Percentiles rank a stretch among this genome's conserved stretches.
Conservation (phyloP, 1,140 invertebrate species). For the Capitella teleta region DNA sequence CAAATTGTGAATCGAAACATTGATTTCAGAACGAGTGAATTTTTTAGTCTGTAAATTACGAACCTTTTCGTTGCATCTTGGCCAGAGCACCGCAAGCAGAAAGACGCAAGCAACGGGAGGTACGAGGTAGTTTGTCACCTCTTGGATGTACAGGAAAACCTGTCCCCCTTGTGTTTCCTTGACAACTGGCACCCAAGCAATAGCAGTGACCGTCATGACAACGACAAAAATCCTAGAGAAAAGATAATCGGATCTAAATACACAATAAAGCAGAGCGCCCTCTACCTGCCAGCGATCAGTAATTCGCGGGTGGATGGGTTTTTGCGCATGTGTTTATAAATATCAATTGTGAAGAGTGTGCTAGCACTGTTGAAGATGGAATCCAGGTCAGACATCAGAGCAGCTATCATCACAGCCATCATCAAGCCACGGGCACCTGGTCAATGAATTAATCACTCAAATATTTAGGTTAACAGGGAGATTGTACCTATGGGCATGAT, state of each 20-base stretch:
- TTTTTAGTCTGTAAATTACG: background rate
- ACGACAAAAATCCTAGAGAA: conserved; percentile 39
- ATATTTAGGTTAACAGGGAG: background rate
- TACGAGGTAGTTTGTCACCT: conserved; percentile 44
- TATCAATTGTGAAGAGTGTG: conserved; percentile 49
- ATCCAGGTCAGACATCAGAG: conserved; percentile 43
- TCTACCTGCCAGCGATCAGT: conserved; percentile 45
- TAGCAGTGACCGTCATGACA: conserved; percentile 41
- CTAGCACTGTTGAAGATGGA: conserved; percentile 49
- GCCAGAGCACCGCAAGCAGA: conserved; percentile 42
- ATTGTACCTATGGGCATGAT: conserved; percentile 4
- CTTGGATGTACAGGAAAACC: conserved; percentile 47
- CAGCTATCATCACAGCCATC: conserved; percentile 13
- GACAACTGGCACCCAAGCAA: conserved; percentile 47
- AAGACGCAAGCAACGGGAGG: conserved; percentile 47
- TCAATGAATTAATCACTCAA: background rate
- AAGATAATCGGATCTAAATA: background rate
- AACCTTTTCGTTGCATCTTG: conserved; percentile 45
- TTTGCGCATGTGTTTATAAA: conserved; percentile 40
- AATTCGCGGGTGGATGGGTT: conserved; percentile 36
- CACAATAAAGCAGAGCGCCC: background rate
- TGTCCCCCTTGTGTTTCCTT: conserved; percentile 45
- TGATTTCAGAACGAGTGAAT: background rate
- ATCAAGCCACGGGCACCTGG: conserved; percentile 4
- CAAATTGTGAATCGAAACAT: background rate